These are phyloP conservation scores for Cryptotis parvus DNA, from an alignment of 2,113 vertebrate genomes.

Conservation along the genomic window DNA sequence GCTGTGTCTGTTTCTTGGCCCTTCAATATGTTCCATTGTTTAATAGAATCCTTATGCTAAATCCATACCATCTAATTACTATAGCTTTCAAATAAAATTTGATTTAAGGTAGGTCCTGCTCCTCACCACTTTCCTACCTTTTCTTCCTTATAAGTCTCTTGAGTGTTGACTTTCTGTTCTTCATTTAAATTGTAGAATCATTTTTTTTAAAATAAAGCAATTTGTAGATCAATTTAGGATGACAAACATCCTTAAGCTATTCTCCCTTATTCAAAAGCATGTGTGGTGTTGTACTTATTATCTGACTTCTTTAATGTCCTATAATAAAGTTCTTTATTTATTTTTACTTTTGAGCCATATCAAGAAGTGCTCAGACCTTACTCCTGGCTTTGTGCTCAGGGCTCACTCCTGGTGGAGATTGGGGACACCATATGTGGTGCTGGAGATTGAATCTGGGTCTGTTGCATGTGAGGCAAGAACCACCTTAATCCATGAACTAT, in stretches of 20 bases:
- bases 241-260: conserved; percentile 15
- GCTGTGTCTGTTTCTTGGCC: conserved; percentile 42
- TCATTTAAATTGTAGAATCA: conserved; percentile 28
- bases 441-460: too few relatives aligned
- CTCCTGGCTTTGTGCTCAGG: too few relatives aligned
- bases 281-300: conserved; percentile 5
- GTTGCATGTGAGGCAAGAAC: too few relatives aligned
- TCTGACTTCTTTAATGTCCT: neutral
- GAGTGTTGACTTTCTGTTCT: neutral
- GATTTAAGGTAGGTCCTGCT: neutral
- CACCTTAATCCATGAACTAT: too few relatives aligned
- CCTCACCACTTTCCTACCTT: neutral
- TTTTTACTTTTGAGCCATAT: too few relatives aligned
- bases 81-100: conserved; percentile 44
- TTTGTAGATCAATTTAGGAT: neutral
- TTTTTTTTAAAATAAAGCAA: neutral
- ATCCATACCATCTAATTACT: neutral
- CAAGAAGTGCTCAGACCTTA: too few relatives aligned
- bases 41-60: conserved; percentile 34
- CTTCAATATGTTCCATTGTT: neutral
- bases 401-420: too few relatives aligned
- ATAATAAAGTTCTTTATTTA: neutral
- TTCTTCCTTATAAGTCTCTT: conserved; percentile 4
- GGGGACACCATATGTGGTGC: too few relatives aligned
- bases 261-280: neutral